Percentiles rank a stretch among this genome's conserved stretches.
Conservation (phyloP, 2,797 vertebrate genomes). For the Pantherophis vulpinus region DNA sequence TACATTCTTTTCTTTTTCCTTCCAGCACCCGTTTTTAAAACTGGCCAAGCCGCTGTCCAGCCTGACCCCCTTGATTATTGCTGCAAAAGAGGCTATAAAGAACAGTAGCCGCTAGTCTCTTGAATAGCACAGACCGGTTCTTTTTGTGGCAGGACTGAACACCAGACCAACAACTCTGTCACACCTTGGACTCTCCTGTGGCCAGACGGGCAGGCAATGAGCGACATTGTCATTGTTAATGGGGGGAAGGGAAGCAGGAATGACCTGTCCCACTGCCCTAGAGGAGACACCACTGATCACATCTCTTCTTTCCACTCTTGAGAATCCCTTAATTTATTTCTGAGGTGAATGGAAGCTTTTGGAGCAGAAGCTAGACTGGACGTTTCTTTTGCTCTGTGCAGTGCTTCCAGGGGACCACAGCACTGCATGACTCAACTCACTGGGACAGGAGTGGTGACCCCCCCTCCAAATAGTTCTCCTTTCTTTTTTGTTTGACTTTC, state of each 20-base stretch:
- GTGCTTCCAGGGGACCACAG: slow-evolving; percentile 69
- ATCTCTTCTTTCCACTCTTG: slow-evolving; percentile 77
- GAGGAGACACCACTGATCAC: slow-evolving; percentile 66
- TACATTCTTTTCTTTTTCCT: slow-evolving; percentile 31
- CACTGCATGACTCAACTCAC: slow-evolving; percentile 64
- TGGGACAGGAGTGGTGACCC: slow-evolving; percentile 65
- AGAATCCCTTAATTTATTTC: slow-evolving; percentile 77
- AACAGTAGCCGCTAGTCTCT: slow-evolving; percentile 90
- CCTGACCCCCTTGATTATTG: slow-evolving; percentile 88
- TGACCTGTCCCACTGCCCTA: slow-evolving; percentile 56
- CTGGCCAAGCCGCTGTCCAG: slow-evolving; percentile 90
- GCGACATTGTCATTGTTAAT: slow-evolving; percentile 56
- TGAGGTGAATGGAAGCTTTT: slow-evolving; percentile 68
- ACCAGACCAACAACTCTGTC: slow-evolving; percentile 49
- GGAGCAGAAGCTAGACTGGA: slow-evolving; percentile 63
- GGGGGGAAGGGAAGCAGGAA: slow-evolving; percentile 48
- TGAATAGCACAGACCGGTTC: slow-evolving; percentile 57
- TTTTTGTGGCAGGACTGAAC: slow-evolving; percentile 68
- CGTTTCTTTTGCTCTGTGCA: slow-evolving; percentile 63
- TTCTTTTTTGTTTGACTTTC: slow-evolving; percentile 65
- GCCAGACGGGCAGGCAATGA: slow-evolving; percentile 63
- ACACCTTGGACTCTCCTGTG: slow-evolving; percentile 66
- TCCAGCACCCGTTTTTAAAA: slow-evolving; percentile 89
- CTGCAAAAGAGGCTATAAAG: slow-evolving; percentile 90
- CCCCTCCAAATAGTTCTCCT: slow-evolving; percentile 33